These are phyloP conservation scores for Epiperipatus broadwayi DNA, from an alignment of 2,888 invertebrate species.

Conservation along the genomic window DNA sequence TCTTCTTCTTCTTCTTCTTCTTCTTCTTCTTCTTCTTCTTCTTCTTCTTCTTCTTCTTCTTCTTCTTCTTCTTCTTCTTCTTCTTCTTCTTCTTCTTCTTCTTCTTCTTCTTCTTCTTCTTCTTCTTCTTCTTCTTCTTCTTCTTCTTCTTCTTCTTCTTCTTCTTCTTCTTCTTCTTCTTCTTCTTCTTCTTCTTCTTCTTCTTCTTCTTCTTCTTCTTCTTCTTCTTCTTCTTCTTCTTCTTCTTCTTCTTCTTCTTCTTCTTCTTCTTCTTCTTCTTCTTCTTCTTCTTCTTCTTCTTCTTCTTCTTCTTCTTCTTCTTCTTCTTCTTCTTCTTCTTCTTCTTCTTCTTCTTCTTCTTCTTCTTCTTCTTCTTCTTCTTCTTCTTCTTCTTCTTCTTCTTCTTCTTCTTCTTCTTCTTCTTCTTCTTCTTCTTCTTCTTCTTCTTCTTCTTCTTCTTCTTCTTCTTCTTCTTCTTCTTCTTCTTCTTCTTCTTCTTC, in stretches of 20 bases:
- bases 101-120: slow-evolving; percentile 5
- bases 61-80: slow-evolving; percentile 3
- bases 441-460: slow-evolving; percentile 1
- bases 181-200: slow-evolving; percentile 3
- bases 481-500: slow-evolving; percentile 3
- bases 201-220: slow-evolving; percentile 1
- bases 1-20: slow-evolving; percentile 3
- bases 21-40: slow-evolving; percentile 1
- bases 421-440: slow-evolving; percentile 3
- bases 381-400: slow-evolving; percentile 1
- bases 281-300: slow-evolving; percentile 5
- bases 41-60: slow-evolving; percentile 5
- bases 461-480: slow-evolving; percentile 5
- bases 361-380: slow-evolving; percentile 3
- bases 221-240: slow-evolving; percentile 5
- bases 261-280: slow-evolving; percentile 1
- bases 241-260: slow-evolving; percentile 3
- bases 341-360: slow-evolving; percentile 5
- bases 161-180: slow-evolving; percentile 5
- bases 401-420: slow-evolving; percentile 5
- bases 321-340: slow-evolving; percentile 1
- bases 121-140: slow-evolving; percentile 3
- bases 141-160: slow-evolving; percentile 1
- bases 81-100: slow-evolving; percentile 1
- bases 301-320: slow-evolving; percentile 3